phyloP scores from a whole-genome alignment of 2,113 vertebrate species.

The Atlantisia rogersi region DNA sequence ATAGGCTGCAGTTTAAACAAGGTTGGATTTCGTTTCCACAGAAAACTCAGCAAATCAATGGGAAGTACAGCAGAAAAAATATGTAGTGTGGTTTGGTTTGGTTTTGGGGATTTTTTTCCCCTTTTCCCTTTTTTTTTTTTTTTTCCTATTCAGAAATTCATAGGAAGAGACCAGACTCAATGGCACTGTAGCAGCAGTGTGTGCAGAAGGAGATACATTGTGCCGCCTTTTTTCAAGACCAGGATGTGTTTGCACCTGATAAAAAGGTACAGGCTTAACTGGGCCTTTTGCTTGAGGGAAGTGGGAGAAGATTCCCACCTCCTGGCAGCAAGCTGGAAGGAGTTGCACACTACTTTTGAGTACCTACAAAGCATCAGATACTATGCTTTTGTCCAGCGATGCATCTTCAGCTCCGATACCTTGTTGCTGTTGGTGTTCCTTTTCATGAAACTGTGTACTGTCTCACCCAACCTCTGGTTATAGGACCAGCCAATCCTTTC shows the following conservation, averaged over 20 bases:
- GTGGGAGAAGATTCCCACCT: background rate
- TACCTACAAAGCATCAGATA: background rate
- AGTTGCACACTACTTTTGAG: background rate
- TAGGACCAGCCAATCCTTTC: background rate
- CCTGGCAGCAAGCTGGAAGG: background rate
- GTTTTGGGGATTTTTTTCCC: background rate
- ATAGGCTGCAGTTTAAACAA: background rate
- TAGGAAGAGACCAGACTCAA: background rate
- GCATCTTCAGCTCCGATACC: background rate
- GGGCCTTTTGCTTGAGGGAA: background rate
- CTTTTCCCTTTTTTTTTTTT: background rate
- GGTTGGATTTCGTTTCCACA: background rate
- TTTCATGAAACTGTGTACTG: background rate
- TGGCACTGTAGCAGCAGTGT: background rate
- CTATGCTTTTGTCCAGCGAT: background rate
- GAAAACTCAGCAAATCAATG: background rate
- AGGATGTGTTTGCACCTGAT: background rate
- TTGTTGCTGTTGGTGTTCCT: background rate
- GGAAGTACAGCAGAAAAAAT: background rate
- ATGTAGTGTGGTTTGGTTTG: fast-evolving
- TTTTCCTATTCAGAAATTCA: too few relatives aligned
- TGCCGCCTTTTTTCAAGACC: background rate
- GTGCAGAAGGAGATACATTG: background rate
- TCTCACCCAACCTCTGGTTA: background rate
- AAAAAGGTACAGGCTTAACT: background rate